Percentiles rank a stretch among this genome's conserved stretches.
Conservation (phyloP, 2,797 vertebrate species). For the Micromesistius poutassou region DNA sequence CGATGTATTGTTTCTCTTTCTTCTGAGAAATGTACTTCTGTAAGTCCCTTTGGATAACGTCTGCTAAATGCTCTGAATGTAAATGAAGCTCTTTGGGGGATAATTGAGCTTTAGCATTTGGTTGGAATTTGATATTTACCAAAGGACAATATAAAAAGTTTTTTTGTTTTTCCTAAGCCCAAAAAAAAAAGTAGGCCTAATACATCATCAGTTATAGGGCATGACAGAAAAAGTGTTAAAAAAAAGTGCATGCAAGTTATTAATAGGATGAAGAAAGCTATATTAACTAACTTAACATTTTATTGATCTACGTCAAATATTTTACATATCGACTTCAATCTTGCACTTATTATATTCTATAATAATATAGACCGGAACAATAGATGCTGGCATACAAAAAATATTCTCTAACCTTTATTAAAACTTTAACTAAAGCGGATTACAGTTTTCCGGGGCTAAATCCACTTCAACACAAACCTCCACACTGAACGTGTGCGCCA, state of each 20-base stretch:
- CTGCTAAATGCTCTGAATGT: too few relatives aligned
- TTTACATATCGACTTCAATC: neutral
- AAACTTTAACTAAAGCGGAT: neutral
- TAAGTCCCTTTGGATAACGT: too few relatives aligned
- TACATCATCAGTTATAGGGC: neutral
- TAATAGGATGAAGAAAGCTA: neutral
- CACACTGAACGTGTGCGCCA: neutral
- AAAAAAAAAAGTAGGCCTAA: neutral
- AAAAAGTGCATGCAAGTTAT: neutral
- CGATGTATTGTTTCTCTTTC: neutral
- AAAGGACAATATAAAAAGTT: neutral
- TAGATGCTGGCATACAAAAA: neutral
- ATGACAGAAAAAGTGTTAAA: neutral
- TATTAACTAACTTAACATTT: neutral
- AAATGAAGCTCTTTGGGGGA: too few relatives aligned
- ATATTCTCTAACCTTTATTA: neutral
- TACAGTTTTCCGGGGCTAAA: neutral
- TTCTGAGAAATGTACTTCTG: too few relatives aligned
- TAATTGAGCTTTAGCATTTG: neutral
- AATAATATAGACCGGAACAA: neutral
- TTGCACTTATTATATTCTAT: neutral
- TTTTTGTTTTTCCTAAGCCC: neutral
- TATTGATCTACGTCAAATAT: neutral
- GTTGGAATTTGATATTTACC: neutral
- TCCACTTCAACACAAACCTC: neutral